A percentile compares a stretch with the other conserved stretches of the same genome.
Evolutionary conservation across 2,113 vertebrate genomes (phyloP).

Genomic region (Casuarius casuarius): DNA sequence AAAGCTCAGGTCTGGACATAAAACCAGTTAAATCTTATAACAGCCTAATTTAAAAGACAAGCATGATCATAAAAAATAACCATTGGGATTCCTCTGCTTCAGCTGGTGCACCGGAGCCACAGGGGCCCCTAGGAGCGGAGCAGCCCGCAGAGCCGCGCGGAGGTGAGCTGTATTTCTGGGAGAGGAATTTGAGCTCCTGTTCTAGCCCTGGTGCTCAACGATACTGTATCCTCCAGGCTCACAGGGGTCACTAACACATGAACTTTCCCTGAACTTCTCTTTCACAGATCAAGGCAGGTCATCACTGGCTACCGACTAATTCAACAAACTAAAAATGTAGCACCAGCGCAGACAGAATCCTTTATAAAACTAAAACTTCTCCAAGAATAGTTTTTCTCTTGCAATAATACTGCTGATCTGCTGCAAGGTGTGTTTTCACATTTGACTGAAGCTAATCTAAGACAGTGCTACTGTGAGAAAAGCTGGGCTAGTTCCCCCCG

Average conservation of each 20-base stretch:
- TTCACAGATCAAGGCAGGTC: background rate
- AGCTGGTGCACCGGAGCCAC: background rate
- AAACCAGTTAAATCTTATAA: background rate
- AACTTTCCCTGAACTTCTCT: conserved; percentile 24
- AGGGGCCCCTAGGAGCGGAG: background rate
- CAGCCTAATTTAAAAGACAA: background rate
- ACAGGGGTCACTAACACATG: accelerated
- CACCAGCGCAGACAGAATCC: background rate
- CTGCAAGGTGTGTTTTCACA: background rate
- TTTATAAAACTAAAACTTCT: background rate
- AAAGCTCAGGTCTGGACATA: background rate
- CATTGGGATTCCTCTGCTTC: background rate
- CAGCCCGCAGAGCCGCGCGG: background rate
- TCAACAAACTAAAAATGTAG: background rate
- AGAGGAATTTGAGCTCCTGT: background rate
- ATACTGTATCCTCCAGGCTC: background rate
- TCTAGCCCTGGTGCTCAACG: background rate
- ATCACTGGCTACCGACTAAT: conserved; percentile 26
- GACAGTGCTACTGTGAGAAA: background rate
- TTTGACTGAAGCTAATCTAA: background rate
- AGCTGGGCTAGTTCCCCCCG: background rate
- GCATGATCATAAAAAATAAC: background rate
- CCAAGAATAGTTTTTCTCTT: background rate
- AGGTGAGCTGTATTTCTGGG: background rate
- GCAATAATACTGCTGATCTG: background rate